Percentiles rank a stretch among this genome's conserved stretches.
Conservation (phyloP, 2,888 invertebrate genomes). For the Microctonus hyperodae region DNA sequence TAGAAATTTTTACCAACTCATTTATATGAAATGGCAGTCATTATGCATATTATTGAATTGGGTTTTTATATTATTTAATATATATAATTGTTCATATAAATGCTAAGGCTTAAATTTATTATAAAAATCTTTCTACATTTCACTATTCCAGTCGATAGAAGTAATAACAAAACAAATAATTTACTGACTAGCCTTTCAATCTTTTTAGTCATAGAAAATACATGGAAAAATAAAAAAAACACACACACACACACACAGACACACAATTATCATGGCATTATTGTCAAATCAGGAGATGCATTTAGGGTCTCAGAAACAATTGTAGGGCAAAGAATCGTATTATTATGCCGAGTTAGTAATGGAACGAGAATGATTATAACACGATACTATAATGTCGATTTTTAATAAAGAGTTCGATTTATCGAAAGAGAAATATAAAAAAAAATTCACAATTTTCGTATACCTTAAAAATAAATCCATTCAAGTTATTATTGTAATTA, state of each 20-base stretch:
- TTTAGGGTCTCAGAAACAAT: not conserved
- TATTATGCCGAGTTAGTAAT: not conserved
- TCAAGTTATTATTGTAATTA: slow-evolving; percentile 2
- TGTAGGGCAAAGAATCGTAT: not conserved
- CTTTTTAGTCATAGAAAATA: not conserved
- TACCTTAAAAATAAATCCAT: not conserved
- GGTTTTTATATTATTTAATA: not conserved
- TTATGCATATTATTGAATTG: too few species aligned
- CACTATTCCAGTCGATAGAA: not conserved
- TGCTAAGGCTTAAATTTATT: slow-evolving; percentile 7
- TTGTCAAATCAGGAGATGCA: not conserved
- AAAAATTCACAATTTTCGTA: not conserved
- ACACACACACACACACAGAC: too few species aligned
- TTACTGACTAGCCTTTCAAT: not conserved
- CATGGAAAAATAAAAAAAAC: not conserved
- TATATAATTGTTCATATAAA: not conserved
- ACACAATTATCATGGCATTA: slow-evolving; percentile 18
- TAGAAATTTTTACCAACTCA: not conserved
- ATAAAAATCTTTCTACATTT: not conserved
- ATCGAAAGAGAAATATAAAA: not conserved
- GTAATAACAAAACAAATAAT: not conserved
- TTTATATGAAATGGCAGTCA: too few species aligned
- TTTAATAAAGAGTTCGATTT: not conserved
- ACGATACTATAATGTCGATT: not conserved
- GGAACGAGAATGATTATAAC: not conserved